Evolutionary conservation across 2,888 invertebrate genomes (phyloP).

Genomic region (Tipula confusa): DNA sequence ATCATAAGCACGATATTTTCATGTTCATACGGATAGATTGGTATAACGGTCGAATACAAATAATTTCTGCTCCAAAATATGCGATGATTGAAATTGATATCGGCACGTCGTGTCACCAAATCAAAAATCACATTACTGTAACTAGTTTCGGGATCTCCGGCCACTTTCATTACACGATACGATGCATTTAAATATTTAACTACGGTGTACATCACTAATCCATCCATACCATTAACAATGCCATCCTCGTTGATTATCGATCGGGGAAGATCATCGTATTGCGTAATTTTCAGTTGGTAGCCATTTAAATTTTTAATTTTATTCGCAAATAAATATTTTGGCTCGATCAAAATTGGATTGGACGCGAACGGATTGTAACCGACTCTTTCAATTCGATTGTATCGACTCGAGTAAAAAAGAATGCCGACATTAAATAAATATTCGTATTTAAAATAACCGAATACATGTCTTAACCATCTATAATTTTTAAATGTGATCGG

Average conservation of each 20-base stretch:
- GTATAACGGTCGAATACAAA: neutral
- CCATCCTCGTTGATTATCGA: neutral
- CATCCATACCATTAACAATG: neutral
- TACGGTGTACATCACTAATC: neutral
- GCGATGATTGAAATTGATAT: neutral
- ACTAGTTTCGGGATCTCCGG: neutral
- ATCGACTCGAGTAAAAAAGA: neutral
- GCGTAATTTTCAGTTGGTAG: neutral
- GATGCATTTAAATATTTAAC: neutral
- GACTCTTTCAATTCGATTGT: neutral
- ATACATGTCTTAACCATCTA: neutral
- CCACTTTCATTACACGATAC: neutral
- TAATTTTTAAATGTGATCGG: neutral
- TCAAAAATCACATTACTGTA: neutral
- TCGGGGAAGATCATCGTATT: neutral
- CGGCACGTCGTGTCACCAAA: neutral
- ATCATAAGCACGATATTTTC: neutral
- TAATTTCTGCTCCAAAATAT: neutral
- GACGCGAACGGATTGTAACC: neutral
- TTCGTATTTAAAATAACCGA: neutral
- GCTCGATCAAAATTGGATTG: neutral
- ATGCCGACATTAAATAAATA: neutral
- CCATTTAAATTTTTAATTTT: neutral
- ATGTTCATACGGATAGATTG: neutral
- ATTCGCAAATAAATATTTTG: neutral